Evolutionary conservation across 2,797 vertebrate species (phyloP), one percentile per base, ranked within the genome.

Genomic region (Ctenopoma multispine): DNA sequence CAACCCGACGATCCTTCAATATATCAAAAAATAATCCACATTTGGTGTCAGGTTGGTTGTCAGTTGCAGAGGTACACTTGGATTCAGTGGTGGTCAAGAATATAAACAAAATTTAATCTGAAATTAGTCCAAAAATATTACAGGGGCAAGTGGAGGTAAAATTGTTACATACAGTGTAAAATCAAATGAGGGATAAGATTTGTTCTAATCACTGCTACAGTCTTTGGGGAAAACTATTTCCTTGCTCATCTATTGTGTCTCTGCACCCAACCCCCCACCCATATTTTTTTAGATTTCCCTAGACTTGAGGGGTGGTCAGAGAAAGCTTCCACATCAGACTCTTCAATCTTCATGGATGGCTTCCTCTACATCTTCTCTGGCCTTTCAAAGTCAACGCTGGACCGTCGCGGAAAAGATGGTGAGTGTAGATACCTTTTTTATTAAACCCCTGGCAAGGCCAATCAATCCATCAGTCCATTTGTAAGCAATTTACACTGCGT

Each of bases 391-490:
- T 69, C 91, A 23, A 89, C 92, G 14, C 75, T 83, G 71, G 97
- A 97, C 80, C 96, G 94, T 66, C 97, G 95, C 73, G 84, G 95
- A 72, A 93, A 95, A 90, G 96, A 98, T 69, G 97, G 97, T 98
- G 94, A 91, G 94, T 72, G 23, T 38, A 44, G 60, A 55, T 18
- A 34, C 15, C 6, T 2, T 44, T 76, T 75, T 76, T n/a, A n/a
- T 48, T 49, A 47, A 83, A 66, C 41, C 31, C 10, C 57, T 44
- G 21, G 66, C 55, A 63, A 69, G 62, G 60, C 67, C 63, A 65
- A 86, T 87, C 78, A 82, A 86, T 83, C 85, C 72, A 21, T 87
- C 85, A 79, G 36, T 82, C 72, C 63, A 62, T 85, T 75, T 80
- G 70, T 63, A 80, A 83, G 80, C 79, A 80, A 64, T 89, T 79